Evolutionary conservation across 2,113 vertebrate species (phyloP).

Genomic region (Columba livia): DNA sequence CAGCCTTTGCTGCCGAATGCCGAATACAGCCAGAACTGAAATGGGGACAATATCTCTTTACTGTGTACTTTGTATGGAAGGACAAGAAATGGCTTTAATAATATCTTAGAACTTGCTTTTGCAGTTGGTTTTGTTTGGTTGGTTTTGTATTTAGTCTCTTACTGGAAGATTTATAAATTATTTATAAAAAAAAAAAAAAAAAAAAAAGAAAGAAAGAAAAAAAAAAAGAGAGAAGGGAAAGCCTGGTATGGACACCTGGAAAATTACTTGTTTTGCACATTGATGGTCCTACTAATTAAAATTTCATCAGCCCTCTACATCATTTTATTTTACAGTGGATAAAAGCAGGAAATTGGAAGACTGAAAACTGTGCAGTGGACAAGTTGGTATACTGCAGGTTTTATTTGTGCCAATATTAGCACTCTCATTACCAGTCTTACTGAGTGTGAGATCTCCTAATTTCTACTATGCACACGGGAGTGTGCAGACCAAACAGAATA

Average conservation of each 20-base stretch:
- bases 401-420: not conserved
- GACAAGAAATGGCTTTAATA: conserved; percentile 69
- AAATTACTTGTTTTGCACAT: conserved; percentile 83
- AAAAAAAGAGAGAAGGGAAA: not conserved
- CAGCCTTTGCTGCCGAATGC: not conserved
- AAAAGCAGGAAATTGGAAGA: conserved; percentile 20
- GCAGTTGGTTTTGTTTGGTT: not conserved
- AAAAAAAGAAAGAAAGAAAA: conserved; percentile 52
- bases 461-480: not conserved
- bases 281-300: conserved; percentile 46
- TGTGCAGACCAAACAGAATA: conserved; percentile 18
- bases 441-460: not conserved
- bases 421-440: not conserved
- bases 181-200: conserved; percentile 77
- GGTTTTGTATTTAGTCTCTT: conserved; percentile 70
- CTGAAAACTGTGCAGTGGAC: conserved; percentile 21
- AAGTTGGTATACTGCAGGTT: conserved; percentile 7
- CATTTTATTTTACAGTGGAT: conserved; percentile 43
- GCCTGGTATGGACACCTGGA: conserved; percentile 33
- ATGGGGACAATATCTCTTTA: conserved; percentile 12
- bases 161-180: conserved; percentile 81
- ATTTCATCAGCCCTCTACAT: conserved; percentile 38
- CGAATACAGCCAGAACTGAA: not conserved
- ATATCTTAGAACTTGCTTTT: conserved; percentile 63
- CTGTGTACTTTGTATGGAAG: conserved; percentile 55